Evolutionary conservation across 2,113 vertebrate genomes (phyloP).

Genomic region (Apeltes quadracus): DNA sequence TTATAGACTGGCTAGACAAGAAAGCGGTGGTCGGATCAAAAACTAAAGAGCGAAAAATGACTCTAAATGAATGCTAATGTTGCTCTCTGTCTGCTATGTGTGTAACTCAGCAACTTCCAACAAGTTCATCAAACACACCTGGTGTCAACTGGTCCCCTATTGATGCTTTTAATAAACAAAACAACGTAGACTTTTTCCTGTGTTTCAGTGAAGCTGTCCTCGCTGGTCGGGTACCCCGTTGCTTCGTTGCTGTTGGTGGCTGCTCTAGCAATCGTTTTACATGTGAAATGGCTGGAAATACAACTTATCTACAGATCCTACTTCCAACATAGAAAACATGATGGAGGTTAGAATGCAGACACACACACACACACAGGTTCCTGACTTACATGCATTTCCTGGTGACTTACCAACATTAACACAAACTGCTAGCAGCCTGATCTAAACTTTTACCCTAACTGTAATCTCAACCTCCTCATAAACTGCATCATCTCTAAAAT

Average conservation of each 20-base stretch:
- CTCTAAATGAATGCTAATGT: not conserved
- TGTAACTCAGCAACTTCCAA: not conserved
- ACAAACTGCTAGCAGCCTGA: not conserved
- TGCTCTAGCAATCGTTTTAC: slow-evolving; percentile 65
- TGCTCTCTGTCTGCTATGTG: not conserved
- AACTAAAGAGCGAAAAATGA: not conserved
- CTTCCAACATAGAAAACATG: slow-evolving; percentile 62
- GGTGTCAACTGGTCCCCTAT: not conserved
- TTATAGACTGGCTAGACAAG: not conserved
- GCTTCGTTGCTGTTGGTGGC: slow-evolving; percentile 60
- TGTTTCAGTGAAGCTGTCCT: slow-evolving; percentile 45
- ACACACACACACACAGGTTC: not conserved
- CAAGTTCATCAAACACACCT: not conserved
- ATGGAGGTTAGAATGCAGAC: slow-evolving; percentile 76
- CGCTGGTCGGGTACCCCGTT: slow-evolving; percentile 46
- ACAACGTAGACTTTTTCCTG: not conserved
- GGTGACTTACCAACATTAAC: not conserved
- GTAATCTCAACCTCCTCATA: not conserved
- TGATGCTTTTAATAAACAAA: not conserved
- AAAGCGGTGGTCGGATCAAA: not conserved
- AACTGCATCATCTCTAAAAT: not conserved
- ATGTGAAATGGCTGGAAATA: slow-evolving; percentile 85
- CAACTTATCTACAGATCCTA: slow-evolving; percentile 82
- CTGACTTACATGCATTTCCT: not conserved
- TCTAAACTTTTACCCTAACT: not conserved